These are phyloP conservation scores for Tortricodes alternella DNA, from an alignment of 2,888 invertebrate genomes.

Conservation along the genomic window DNA sequence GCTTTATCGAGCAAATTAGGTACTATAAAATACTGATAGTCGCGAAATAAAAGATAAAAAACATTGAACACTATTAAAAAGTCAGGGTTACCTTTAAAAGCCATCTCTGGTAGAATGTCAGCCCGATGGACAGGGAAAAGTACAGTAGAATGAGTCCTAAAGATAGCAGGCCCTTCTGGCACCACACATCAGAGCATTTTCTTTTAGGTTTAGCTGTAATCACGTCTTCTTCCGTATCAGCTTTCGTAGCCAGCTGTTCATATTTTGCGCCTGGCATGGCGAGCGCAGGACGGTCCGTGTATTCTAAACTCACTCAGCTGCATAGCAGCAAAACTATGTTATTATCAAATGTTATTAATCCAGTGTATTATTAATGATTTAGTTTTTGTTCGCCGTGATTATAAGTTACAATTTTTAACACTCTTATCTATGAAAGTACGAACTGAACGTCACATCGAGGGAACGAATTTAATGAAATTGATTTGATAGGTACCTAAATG, in stretches of 20 bases:
- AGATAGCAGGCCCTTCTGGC: constrained; percentile 68
- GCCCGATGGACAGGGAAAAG: constrained; percentile 95
- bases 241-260: constrained; percentile 74
- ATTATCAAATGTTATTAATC: constrained; percentile 1
- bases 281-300: constrained; percentile 43
- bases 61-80: neutral
- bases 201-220: constrained; percentile 61
- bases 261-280: constrained; percentile 72
- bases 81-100: constrained; percentile 87
- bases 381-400: neutral
- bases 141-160: constrained; percentile 89
- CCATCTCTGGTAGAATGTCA: constrained; percentile 98
- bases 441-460: constrained; percentile 15
- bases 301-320: constrained; percentile 46
- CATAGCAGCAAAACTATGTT: constrained; percentile 53
- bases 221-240: constrained; percentile 67
- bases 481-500: neutral
- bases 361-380: constrained; percentile 14
- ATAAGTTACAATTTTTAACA: too few species aligned
- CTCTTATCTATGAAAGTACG: too few species aligned
- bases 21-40: neutral
- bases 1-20: too few species aligned
- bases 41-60: constrained; percentile 2
- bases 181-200: constrained; percentile 67
- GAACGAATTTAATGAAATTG: constrained; percentile 16